phyloP scores from a whole-genome alignment of 2,888 invertebrate genomes.

The Lysandra bellargus region DNA sequence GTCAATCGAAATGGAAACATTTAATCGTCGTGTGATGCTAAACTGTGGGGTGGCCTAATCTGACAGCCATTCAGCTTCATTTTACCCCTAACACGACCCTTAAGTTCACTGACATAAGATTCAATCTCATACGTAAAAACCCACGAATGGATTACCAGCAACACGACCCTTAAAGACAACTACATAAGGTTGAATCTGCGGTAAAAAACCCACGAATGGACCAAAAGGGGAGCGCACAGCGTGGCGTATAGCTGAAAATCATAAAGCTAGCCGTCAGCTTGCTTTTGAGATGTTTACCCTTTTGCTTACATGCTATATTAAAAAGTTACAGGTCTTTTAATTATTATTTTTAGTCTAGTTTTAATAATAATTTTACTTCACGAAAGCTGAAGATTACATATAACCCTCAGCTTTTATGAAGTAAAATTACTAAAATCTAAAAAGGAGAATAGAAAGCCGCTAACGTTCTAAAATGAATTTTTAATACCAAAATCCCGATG shows the following conservation, averaged over 20 bases:
- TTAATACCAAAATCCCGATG: no score
- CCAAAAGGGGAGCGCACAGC: constrained; percentile 38
- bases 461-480: no score
- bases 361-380: no score
- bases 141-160: not conserved
- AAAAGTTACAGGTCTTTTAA: constrained; percentile 2
- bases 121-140: not conserved
- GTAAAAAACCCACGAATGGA: not conserved
- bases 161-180: not conserved
- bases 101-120: not conserved
- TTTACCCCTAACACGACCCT: not conserved
- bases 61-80: not conserved
- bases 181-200: not conserved
- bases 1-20: constrained; percentile 52
- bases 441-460: no score
- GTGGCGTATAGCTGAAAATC: constrained; percentile 41
- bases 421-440: no score
- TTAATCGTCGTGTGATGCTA: constrained; percentile 58
- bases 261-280: constrained; percentile 39
- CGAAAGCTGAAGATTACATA: no score
- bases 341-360: not conserved
- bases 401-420: not conserved
- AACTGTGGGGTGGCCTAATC: constrained; percentile 32
- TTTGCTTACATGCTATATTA: constrained; percentile 29
- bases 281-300: constrained; percentile 33